Base-by-base conservation (phyloP, 2,113 vertebrate species). In the Silurus meridionalis region DNA sequence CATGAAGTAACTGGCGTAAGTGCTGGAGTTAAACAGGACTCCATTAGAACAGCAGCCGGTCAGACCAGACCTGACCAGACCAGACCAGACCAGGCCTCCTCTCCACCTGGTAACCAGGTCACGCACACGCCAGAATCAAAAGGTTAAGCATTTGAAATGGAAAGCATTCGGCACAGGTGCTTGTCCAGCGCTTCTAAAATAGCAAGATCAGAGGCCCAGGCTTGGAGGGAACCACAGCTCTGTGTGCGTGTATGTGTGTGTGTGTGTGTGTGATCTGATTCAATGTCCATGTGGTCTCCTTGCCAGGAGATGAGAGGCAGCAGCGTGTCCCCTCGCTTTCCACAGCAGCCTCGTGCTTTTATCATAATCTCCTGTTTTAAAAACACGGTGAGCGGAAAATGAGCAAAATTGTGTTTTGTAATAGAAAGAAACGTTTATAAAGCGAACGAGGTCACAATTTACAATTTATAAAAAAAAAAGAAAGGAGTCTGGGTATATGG, bases 401-500 rank as follows among this genome's bases (percentile, higher is more conserved):
- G 50, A 55, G 63, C 10, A 0, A 50, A 55, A 9, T 63, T 14
- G 5, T 77, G 25, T 55, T 78, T 1, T 57, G 23, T 50, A 25
- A 15, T 2, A 8, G 8, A 25, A 55, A 78, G 37, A 84, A 9
- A 83, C 63, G 7, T 17, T 0, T 21, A 61, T 37, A 57, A 9
- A 57, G 13, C 1, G 13, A 13, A 57, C 55, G 50, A 55, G 28
- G 6, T 90, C 63, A 87, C 79, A 28, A 58, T 90, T 92, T 58
- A 7, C 67, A 83, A 86, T 87, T 89, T 92, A 93, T 83, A 92
- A 66, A 28, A 77, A 75, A 74, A 74, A 66, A 25, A 8, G 57
- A 60, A 74, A 82, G 64, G 88, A 85, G 23, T 78, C 13, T 17
- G 52, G 75, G 14, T 91, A 92, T 92, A 92, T 87, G 80, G 85